Conservation (phyloP, 2,888 invertebrate species). For the Lithophane leautieri region DNA sequence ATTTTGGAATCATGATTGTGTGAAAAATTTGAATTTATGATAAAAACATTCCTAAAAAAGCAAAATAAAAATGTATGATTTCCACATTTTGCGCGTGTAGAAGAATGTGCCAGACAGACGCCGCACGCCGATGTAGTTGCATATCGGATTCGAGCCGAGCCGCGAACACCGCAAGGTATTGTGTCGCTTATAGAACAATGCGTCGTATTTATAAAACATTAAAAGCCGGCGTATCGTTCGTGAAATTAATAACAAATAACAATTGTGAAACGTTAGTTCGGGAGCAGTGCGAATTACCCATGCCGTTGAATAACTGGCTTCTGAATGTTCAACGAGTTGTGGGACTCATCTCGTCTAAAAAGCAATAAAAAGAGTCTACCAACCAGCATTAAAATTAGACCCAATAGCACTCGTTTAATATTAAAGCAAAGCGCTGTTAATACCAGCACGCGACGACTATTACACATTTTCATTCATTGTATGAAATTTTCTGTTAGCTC, state of each 20-base stretch:
- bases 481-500: neutral
- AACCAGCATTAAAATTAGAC: neutral
- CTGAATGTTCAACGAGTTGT: slow-evolving; percentile 68
- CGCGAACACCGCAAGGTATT: slow-evolving; percentile 86
- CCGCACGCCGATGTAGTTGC: slow-evolving; percentile 75
- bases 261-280: slow-evolving; percentile 90
- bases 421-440: neutral
- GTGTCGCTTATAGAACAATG: slow-evolving; percentile 90
- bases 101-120: slow-evolving; percentile 83
- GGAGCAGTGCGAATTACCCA: slow-evolving; percentile 88
- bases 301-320: slow-evolving; percentile 82
- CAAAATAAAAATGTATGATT: slow-evolving; percentile 53
- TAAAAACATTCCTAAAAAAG: slow-evolving; percentile 1
- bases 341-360: slow-evolving; percentile 52
- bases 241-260: slow-evolving; percentile 91
- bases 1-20: neutral
- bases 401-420: neutral
- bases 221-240: slow-evolving; percentile 89
- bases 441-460: neutral
- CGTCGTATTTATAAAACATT: slow-evolving; percentile 90
- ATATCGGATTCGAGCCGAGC: slow-evolving; percentile 85
- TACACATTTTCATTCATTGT: neutral
- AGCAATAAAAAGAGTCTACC: slow-evolving; percentile 24
- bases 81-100: slow-evolving; percentile 66
- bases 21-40: neutral